Evolutionary conservation across 1,140 invertebrate genomes (phyloP), one percentile per base, ranked within the genome.

Genomic region (Zophobas morio): DNA sequence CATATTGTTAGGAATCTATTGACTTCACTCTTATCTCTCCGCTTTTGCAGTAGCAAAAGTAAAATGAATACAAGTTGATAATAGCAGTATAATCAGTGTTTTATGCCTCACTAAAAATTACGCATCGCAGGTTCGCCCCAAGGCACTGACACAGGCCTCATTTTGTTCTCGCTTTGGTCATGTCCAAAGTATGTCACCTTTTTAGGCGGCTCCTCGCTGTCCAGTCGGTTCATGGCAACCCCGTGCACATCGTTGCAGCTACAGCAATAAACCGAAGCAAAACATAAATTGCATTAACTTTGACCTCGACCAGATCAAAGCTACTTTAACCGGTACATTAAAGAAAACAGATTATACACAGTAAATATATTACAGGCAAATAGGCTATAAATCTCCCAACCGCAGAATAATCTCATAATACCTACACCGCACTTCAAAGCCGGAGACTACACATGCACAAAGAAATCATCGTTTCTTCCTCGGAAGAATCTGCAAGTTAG

Each of bases 201-300:
- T 20, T 20, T 20, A 20, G 20, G 20, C 20, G 20, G 20, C 20
- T 20, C 20, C 20, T 20, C 20, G 20, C 20, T 20, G 20, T 20
- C 20, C 20, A 20, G 20, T 20, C 20, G 20, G 20, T 20, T 20
- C 20, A 20, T 20, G 20, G 20, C 20, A 20, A 20, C 20, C 20
- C 20, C 20, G 20, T 20, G 20, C 20, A 20, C 20, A 20, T 20
- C 35, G 8, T 34, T 57, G 34, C 1, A 4, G 60, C 60, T 8
- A 37, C 60, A 20, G 60, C 60, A 63, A 63, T 63, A 63, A 63
- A 63, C 36, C 57, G 57, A 63, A 20, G 57, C 34, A 66, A 66
- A 20, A 39, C 60, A 66, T 66, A 66, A 66, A 66, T 66, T 66
- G 60, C 60, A 66, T 66, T 66, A 66, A 66, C 60, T 66, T 66